Evolutionary conservation across 2,888 invertebrate species (phyloP), one percentile per base, ranked within the genome.

Genomic region (Drosophila lacicola): DNA sequence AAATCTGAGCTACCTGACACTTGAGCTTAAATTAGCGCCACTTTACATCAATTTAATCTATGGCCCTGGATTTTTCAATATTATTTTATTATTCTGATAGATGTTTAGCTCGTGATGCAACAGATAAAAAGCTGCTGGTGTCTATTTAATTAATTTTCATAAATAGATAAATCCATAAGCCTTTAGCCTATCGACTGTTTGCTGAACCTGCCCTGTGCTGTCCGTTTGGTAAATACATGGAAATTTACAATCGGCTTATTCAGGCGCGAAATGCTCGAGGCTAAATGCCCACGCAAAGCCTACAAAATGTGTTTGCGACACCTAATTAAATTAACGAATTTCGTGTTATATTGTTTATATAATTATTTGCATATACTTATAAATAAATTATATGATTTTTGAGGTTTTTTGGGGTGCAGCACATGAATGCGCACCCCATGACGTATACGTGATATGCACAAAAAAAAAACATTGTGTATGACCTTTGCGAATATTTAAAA

Each of bases 1-100:
- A 88, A 88, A 88, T 88, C 82, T 74, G 57, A 45, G 61, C 57
- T 50, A 41, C 34, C 70, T 66, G 73, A 68, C 74, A 70, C 66
- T 66, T 81, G 51, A 74, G 69, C 65, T 69, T 63, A 73, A 72
- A 78, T 82, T 86, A 54, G 64, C 45, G 53, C 11, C 37, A 39
- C 45, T 37, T 64, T 64, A n/a, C 44, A 37, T 29, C 29, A 29
- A 8, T 29, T 29, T 8, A 29, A 29, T 49, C 63, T 21, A 14
- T 63, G 29, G 36, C 50, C 14, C 49, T 2, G 21, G 1, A 37
- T 17, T 42, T 36, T 34, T 17, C 25, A 36, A 19, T 45, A 45
- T 55, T 36, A 49, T 61, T 25, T 36, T 37, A 29, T 49, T 49
- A 36, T 62, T 37, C 17, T 21, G 11, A 50, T 62, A 44, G 37